phyloP scores from a whole-genome alignment of 1,140 invertebrate genomes.

The Drosophila pruinosa region DNA sequence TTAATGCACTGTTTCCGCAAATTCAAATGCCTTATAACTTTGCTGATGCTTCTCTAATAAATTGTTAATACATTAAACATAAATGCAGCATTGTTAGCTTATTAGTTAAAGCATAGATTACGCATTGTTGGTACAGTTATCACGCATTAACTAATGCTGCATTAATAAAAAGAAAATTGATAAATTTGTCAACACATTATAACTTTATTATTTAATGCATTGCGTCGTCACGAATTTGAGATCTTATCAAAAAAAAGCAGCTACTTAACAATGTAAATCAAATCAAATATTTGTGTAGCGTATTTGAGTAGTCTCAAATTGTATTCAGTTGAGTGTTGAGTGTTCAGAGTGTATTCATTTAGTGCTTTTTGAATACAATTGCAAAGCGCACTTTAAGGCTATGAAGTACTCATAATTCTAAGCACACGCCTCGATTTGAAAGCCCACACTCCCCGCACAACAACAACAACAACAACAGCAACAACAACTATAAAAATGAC shows the following conservation, averaged over 20 bases:
- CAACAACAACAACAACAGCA: slow-evolving; percentile 1
- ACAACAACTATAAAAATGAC: slow-evolving; percentile 5
- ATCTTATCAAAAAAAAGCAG: too few relatives aligned
- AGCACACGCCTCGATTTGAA: slow-evolving; percentile 17
- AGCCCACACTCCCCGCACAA: slow-evolving; percentile 4
- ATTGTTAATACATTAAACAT: too few relatives aligned
- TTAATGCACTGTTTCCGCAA: neutral
- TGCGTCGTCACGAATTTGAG: too few relatives aligned
- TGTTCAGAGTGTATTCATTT: neutral
- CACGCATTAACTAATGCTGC: too few relatives aligned
- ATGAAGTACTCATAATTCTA: slow-evolving; percentile 29
- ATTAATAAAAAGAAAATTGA: too few relatives aligned
- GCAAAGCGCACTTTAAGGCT: neutral
- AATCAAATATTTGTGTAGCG: neutral
- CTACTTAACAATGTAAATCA: neutral
- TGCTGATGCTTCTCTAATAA: too few relatives aligned
- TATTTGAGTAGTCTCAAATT: neutral
- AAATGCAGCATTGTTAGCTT: too few relatives aligned
- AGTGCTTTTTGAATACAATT: neutral
- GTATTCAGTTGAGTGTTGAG: neutral
- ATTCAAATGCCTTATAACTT: neutral
- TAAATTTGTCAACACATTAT: too few relatives aligned
- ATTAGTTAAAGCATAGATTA: too few relatives aligned
- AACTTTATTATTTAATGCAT: too few relatives aligned
- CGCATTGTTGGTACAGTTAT: too few relatives aligned